A percentile compares a stretch with the other conserved stretches of the same genome.
phyloP scores from a whole-genome alignment of 2,888 invertebrate species.

The Xestoiulus laeticollis region DNA sequence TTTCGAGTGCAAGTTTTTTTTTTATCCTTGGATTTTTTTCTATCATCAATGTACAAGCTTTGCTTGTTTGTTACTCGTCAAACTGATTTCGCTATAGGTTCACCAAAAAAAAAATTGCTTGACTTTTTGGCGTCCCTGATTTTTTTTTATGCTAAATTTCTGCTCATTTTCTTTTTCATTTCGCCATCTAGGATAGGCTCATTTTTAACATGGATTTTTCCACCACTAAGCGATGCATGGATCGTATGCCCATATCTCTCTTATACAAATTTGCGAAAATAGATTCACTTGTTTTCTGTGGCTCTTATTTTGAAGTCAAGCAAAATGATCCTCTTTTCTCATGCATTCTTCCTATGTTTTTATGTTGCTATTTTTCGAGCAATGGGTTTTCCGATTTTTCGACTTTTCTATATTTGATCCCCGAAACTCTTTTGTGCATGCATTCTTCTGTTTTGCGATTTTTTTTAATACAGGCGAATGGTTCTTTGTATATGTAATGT shows the following conservation, averaged over 20 bases:
- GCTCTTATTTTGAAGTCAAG: neutral
- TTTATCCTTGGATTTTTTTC: neutral
- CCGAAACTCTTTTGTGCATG: neutral
- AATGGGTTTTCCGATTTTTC: conserved; percentile 12
- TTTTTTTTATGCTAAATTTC: conserved; percentile 35
- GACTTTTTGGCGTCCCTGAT: conserved; percentile 31
- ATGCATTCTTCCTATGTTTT: neutral
- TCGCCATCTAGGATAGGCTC: neutral
- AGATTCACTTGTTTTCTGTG: conserved; percentile 24
- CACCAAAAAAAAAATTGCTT: neutral
- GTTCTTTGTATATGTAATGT: neutral
- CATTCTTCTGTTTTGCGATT: neutral
- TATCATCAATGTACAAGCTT: neutral
- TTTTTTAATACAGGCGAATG: neutral
- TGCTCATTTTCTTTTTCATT: conserved; percentile 36
- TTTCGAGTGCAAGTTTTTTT: conserved; percentile 13
- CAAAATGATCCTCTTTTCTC: conserved; percentile 21
- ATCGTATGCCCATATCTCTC: neutral
- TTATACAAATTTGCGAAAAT: conserved; percentile 1
- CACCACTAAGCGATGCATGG: conserved; percentile 13
- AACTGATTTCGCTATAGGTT: neutral
- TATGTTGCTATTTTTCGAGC: conserved; percentile 9
- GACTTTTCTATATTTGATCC: conserved; percentile 20
- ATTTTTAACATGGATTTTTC: neutral
- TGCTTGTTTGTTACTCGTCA: neutral